Evolutionary conservation across 2,888 invertebrate species (phyloP).

Genomic region (Melanchra persicariae): DNA sequence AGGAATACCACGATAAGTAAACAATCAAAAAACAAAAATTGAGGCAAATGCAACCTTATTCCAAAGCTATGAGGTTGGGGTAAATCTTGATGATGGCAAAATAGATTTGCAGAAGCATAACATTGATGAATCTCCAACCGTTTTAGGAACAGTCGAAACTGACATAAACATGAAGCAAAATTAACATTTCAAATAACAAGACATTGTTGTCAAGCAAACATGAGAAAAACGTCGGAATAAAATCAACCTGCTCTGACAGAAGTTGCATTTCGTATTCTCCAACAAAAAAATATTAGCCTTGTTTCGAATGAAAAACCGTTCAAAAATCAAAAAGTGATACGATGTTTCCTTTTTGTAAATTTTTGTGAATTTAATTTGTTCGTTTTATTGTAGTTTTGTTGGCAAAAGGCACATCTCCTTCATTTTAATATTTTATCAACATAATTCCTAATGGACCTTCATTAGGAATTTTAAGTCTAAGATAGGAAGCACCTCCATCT

Average conservation of each 20-base stretch:
- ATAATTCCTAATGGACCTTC: neutral
- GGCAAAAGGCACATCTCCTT: constrained; percentile 5
- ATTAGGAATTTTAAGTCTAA: no score
- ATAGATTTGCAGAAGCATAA: constrained; percentile 73
- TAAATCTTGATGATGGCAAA: constrained; percentile 8
- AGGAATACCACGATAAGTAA: constrained; percentile 66
- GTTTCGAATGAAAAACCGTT: constrained; percentile 68
- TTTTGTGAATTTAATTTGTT: constrained; percentile 40
- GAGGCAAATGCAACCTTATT: constrained; percentile 31
- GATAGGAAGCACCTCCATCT: no score
- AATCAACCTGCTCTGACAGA: constrained; percentile 80
- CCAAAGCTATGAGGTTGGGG: neutral
- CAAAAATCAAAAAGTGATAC: constrained; percentile 56
- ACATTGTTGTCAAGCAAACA: constrained; percentile 82
- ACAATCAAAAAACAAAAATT: constrained; percentile 21
- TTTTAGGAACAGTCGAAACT: constrained; percentile 84
- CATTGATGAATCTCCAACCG: constrained; percentile 86
- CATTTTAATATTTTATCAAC: neutral
- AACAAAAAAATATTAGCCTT: constrained; percentile 68
- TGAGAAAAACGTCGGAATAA: constrained; percentile 74
- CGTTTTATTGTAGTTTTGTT: constrained; percentile 2
- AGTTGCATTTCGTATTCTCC: constrained; percentile 76
- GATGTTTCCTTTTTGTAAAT: constrained; percentile 52
- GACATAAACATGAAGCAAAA: constrained; percentile 84
- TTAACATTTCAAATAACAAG: constrained; percentile 88